A percentile compares a stretch with the other conserved stretches of the same genome.
Conservation (phyloP, 2,888 invertebrate species). For the Loripinus fragilis region DNA sequence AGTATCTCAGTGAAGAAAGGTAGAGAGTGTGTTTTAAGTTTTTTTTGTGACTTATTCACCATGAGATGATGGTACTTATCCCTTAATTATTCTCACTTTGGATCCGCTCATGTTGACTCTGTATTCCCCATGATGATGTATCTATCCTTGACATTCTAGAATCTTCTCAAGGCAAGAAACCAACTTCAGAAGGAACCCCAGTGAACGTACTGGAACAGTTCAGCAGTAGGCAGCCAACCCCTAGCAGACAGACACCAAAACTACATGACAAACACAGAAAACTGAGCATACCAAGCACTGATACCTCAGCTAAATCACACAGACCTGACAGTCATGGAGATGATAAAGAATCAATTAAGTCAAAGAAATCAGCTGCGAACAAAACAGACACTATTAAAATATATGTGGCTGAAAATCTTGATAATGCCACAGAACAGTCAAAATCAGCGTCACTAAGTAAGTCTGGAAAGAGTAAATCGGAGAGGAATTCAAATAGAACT, state of each 20-base stretch:
- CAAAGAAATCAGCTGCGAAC: neutral
- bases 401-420: neutral
- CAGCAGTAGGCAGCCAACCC: neutral
- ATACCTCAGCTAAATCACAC: neutral
- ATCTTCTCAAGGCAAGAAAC: conserved; percentile 4
- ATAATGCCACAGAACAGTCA: neutral
- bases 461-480: conserved; percentile 10
- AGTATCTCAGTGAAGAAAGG: too few relatives aligned
- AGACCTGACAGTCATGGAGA: neutral
- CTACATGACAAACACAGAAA: conserved; percentile 9
- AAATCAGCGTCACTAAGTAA: neutral
- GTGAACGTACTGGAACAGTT: neutral
- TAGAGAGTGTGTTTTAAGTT: too few relatives aligned
- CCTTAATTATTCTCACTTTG: too few relatives aligned
- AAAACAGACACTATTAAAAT: too few relatives aligned
- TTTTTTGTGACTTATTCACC: too few relatives aligned
- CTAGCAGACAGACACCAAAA: conserved; percentile 22
- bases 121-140: too few relatives aligned
- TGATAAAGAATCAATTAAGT: neutral
- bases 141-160: neutral
- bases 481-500: neutral
- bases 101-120: too few relatives aligned
- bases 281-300: neutral
- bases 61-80: too few relatives aligned
- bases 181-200: neutral